Percentiles rank a stretch among this genome's conserved stretches.
phyloP scores from a whole-genome alignment of 2,888 invertebrate genomes.

The Linnaemya vulpina region DNA sequence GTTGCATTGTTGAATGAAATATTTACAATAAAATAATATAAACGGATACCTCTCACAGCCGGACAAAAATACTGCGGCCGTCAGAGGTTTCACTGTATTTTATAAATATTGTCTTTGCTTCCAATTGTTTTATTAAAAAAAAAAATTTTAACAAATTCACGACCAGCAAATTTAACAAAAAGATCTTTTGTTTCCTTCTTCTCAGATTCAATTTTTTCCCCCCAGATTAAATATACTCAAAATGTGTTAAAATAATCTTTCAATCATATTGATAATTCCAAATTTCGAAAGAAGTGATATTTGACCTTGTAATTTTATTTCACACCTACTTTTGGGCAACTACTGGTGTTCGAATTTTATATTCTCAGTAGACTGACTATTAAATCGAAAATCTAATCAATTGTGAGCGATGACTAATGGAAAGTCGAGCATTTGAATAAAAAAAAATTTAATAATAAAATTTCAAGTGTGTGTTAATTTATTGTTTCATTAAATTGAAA shows the following conservation, averaged over 20 bases:
- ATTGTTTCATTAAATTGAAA: slow-evolving; percentile 26
- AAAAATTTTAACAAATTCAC: too few species aligned
- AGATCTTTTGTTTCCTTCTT: too few species aligned
- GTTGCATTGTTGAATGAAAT: too few species aligned
- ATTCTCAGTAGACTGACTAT: slow-evolving; percentile 9
- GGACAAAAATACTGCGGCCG: too few species aligned
- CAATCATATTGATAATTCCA: not conserved
- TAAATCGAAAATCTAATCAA: slow-evolving; percentile 38
- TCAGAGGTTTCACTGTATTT: too few species aligned
- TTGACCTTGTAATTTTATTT: slow-evolving; percentile 55
- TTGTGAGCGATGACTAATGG: slow-evolving; percentile 7
- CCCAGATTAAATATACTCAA: not conserved
- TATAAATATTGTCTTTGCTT: too few species aligned
- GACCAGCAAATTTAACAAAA: too few species aligned
- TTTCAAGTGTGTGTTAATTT: slow-evolving; percentile 45
- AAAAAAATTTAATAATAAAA: not conserved
- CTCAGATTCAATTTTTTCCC: not conserved
- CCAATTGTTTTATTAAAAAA: too few species aligned
- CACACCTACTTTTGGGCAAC: slow-evolving; percentile 41
- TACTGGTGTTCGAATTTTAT: slow-evolving; percentile 33
- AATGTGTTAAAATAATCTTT: not conserved
- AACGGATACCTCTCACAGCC: too few species aligned
- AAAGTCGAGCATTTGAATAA: slow-evolving; percentile 15
- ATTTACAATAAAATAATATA: too few species aligned
- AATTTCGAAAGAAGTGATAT: slow-evolving; percentile 5